Evolutionary conservation across 2,113 vertebrate genomes (phyloP).

Genomic region (Anseranas semipalmata): DNA sequence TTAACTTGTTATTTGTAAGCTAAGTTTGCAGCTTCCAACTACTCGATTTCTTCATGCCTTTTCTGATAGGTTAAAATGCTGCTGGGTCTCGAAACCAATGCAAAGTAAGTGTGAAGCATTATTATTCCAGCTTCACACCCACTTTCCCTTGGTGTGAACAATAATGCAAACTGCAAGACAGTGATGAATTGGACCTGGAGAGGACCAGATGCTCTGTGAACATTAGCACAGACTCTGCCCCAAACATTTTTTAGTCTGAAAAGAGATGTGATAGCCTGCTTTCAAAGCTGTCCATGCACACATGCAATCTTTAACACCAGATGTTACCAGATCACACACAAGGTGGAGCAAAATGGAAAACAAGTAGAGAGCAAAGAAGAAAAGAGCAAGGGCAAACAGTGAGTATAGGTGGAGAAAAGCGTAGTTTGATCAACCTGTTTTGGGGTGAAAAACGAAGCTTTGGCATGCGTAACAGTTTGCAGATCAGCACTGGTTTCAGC

Average conservation of each 20-base stretch:
- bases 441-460: neutral
- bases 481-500: neutral
- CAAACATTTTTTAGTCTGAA: neutral
- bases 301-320: accelerated
- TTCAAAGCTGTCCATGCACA: neutral
- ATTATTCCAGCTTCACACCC: slow-evolving; percentile 68
- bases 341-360: neutral
- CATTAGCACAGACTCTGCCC: slow-evolving; percentile 4
- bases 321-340: neutral
- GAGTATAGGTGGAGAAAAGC: accelerated
- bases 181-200: slow-evolving; percentile 62
- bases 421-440: neutral
- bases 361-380: neutral
- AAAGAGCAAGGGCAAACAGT: neutral
- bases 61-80: neutral
- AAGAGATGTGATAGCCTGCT: neutral
- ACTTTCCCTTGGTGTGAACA: slow-evolving; percentile 39
- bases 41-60: neutral
- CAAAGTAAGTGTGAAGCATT: slow-evolving; percentile 51
- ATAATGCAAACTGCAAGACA: slow-evolving; percentile 45
- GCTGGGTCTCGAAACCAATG: neutral
- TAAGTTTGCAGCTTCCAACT: neutral
- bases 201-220: slow-evolving; percentile 54
- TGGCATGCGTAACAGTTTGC: accelerated
- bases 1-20: neutral